A percentile compares a stretch with the other conserved stretches of the same genome.
These are phyloP conservation scores for Ethmia dodecea DNA, from an alignment of 2,888 invertebrate genomes.

Conservation along the genomic window DNA sequence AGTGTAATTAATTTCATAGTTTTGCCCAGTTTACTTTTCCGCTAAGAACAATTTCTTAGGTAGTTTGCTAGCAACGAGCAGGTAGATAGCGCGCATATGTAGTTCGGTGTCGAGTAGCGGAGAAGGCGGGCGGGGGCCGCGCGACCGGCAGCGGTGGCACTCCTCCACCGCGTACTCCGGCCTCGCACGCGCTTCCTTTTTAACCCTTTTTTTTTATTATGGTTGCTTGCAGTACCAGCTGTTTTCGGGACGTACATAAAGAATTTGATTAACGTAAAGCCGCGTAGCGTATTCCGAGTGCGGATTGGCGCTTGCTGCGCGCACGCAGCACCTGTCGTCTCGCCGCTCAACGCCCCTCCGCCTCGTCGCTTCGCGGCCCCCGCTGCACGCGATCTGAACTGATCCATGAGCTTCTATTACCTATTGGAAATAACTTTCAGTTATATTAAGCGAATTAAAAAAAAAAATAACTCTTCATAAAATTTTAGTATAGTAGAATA, in stretches of 20 bases:
- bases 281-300: constrained; percentile 46
- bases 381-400: constrained; percentile 30
- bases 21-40: no score
- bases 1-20: no score
- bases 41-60: no score
- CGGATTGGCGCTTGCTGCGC: constrained; percentile 33
- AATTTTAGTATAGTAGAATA: no score
- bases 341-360: constrained; percentile 18
- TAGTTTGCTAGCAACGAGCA: no score
- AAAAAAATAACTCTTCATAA: no score
- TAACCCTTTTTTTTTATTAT: constrained; percentile 60
- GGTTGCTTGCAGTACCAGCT: constrained; percentile 82
- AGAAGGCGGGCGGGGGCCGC: constrained; percentile 43
- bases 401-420: constrained; percentile 33
- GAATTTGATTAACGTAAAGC: constrained; percentile 49
- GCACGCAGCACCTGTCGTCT: constrained; percentile 13
- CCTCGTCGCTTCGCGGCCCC: constrained; percentile 18
- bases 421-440: no score
- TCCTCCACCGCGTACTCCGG: constrained; percentile 25
- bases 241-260: constrained; percentile 81
- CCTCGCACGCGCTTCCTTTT: constrained; percentile 41
- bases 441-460: no score
- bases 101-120: constrained; percentile 34
- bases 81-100: no score
- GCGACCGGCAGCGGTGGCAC: constrained; percentile 23